Percentiles rank a stretch among this genome's conserved stretches.
Evolutionary conservation across 2,113 vertebrate genomes (phyloP).

Genomic region (Callorhinus ursinus): DNA sequence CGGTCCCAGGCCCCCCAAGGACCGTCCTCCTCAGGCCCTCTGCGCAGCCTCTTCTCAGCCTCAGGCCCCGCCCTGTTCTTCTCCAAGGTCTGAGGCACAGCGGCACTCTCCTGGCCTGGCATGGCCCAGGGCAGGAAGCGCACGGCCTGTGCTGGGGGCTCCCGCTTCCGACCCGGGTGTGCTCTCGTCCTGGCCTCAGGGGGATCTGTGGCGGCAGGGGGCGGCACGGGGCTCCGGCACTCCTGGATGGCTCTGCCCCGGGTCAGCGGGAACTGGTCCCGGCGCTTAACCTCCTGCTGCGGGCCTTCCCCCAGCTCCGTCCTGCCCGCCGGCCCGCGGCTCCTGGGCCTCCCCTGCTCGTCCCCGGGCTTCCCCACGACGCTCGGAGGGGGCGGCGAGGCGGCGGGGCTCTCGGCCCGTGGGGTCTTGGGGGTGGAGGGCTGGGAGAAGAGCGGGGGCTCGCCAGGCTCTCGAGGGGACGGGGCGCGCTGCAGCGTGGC

Average conservation of each 20-base stretch:
- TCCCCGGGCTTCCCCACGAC: conserved; percentile 78
- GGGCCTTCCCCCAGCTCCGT: conserved; percentile 81
- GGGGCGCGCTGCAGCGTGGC: conserved; percentile 82
- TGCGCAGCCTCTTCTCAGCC: conserved; percentile 83
- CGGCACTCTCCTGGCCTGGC: conserved; percentile 77
- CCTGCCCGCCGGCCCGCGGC: conserved; percentile 65
- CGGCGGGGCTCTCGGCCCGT: conserved; percentile 71
- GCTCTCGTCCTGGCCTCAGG: conserved; percentile 76
- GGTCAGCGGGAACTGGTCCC: conserved; percentile 78
- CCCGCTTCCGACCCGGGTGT: conserved; percentile 78
- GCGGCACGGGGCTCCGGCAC: conserved; percentile 72
- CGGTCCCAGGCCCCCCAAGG: conserved; percentile 86
- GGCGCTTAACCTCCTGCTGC: conserved; percentile 77
- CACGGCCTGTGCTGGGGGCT: conserved; percentile 68
- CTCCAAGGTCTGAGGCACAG: conserved; percentile 77
- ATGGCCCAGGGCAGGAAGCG: conserved; percentile 87
- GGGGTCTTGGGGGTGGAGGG: conserved; percentile 73
- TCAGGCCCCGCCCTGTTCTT: conserved; percentile 86
- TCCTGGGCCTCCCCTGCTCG: conserved; percentile 69
- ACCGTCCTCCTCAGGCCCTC: conserved; percentile 84
- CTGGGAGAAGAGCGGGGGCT: conserved; percentile 72
- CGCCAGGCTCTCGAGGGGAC: conserved; percentile 82
- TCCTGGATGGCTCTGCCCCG: conserved; percentile 70
- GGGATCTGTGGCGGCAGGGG: conserved; percentile 45
- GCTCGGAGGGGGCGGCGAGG: conserved; percentile 80